These are phyloP conservation scores for Trichogramma dendrolimi DNA, from an alignment of 2,888 invertebrate species.

Conservation along the genomic window DNA sequence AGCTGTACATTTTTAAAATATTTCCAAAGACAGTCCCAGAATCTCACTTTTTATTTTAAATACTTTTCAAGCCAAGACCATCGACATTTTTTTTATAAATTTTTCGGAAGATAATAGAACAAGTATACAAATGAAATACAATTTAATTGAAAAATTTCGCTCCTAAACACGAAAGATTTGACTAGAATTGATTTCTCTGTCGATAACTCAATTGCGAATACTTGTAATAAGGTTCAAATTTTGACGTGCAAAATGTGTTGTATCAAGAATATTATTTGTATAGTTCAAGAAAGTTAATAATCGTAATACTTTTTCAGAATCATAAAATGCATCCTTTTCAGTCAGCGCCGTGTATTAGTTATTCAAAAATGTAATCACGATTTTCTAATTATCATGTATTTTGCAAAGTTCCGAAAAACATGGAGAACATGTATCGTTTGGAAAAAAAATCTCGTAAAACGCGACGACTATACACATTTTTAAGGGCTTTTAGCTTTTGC, in stretches of 20 bases:
- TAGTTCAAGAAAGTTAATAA: conserved; percentile 18
- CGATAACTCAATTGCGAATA: conserved; percentile 26
- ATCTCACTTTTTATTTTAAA: conserved; percentile 37
- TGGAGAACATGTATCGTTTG: conserved; percentile 24
- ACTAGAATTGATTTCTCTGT: background rate
- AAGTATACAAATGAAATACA: background rate
- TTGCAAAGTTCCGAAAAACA: conserved; percentile 8
- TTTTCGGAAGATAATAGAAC: conserved; percentile 6
- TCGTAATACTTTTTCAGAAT: conserved; percentile 15
- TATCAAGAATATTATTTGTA: conserved; percentile 51
- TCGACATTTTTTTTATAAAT: conserved; percentile 27
- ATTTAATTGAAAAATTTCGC: too few relatives aligned
- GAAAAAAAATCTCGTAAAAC: conserved; percentile 41
- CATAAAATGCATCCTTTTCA: conserved; percentile 17
- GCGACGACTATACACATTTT: conserved; percentile 21
- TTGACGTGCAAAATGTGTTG: conserved; percentile 47
- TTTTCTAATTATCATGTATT: conserved; percentile 25
- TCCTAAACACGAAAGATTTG: too few relatives aligned
- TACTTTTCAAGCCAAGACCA: conserved; percentile 33
- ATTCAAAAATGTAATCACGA: conserved; percentile 29
- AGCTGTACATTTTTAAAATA: conserved; percentile 34
- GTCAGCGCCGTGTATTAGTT: conserved; percentile 26
- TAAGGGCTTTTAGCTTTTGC: conserved; percentile 30
- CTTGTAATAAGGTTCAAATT: conserved; percentile 30
- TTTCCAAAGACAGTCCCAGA: conserved; percentile 41